These are phyloP conservation scores for Clarias pachynema DNA, from an alignment of 2,797 vertebrate species.

Conservation along the genomic window DNA sequence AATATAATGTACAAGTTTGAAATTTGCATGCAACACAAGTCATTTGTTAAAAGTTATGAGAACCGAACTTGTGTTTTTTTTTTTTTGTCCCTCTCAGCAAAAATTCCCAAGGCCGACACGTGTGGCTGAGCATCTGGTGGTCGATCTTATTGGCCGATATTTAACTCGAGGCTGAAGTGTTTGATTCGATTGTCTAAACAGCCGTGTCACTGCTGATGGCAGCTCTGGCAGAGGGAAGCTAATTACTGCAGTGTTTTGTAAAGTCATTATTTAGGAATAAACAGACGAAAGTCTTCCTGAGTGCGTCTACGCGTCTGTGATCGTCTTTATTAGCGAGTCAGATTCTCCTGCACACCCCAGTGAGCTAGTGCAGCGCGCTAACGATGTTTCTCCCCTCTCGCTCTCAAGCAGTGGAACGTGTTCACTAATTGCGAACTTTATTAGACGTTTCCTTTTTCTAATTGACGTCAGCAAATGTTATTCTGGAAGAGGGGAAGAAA, in stretches of 20 bases:
- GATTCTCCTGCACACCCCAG: constrained; percentile 58
- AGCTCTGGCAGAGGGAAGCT: neutral
- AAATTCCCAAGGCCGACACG: neutral
- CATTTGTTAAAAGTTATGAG: constrained; percentile 13
- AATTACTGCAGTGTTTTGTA: constrained; percentile 68
- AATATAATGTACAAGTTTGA: neutral
- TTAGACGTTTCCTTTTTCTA: constrained; percentile 76
- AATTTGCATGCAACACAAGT: neutral
- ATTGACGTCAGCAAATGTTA: constrained; percentile 67
- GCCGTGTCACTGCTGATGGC: neutral
- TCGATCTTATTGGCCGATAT: constrained; percentile 8
- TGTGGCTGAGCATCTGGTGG: constrained; percentile 27
- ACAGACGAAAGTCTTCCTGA: constrained; percentile 60
- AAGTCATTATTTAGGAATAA: constrained; percentile 75
- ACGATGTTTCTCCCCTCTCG: constrained; percentile 57
- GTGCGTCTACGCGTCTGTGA: constrained; percentile 13
- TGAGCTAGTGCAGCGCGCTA: constrained; percentile 62
- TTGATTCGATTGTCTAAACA: constrained; percentile 37
- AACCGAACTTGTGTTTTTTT: neutral
- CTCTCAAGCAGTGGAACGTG: constrained; percentile 77
- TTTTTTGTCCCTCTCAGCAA: neutral
- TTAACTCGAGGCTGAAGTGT: neutral
- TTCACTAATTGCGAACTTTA: constrained; percentile 83
- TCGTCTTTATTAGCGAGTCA: constrained; percentile 58
- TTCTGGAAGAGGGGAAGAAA: constrained; percentile 53